These are phyloP conservation scores for Agrilus mali DNA, from an alignment of 2,888 invertebrate species.

Conservation along the genomic window DNA sequence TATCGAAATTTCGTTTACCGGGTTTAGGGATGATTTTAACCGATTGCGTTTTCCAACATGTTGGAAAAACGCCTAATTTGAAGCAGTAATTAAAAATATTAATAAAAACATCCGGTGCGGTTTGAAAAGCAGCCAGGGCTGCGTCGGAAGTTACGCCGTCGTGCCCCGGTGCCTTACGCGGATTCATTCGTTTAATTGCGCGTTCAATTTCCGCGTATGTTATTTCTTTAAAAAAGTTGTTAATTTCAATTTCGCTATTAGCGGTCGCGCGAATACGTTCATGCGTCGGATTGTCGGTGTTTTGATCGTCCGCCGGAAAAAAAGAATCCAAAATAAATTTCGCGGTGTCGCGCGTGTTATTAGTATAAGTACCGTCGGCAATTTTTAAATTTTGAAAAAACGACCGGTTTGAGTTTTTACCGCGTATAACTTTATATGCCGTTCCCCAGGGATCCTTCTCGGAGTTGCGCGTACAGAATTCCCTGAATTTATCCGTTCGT, in stretches of 20 bases:
- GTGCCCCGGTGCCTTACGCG: conserved; percentile 2
- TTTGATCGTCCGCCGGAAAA: conserved; percentile 4
- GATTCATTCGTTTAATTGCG: not conserved
- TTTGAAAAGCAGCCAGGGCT: not conserved
- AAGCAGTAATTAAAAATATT: conserved; percentile 5
- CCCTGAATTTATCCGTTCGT: conserved; percentile 2
- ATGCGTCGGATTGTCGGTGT: not conserved
- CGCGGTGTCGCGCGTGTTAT: not conserved
- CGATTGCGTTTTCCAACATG: conserved; percentile 3
- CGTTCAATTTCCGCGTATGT: not conserved
- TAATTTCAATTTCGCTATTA: too few relatives aligned
- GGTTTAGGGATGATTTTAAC: conserved; percentile 3
- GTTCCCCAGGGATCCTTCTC: conserved; percentile 7
- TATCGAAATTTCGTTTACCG: not conserved
- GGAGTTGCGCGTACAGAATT: conserved; percentile 2
- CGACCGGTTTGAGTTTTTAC: not conserved
- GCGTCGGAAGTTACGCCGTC: conserved; percentile 6
- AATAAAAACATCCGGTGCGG: not conserved
- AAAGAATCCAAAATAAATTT: not conserved
- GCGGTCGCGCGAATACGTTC: not conserved
- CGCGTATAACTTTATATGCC: conserved; percentile 2
- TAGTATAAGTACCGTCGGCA: conserved; percentile 1
- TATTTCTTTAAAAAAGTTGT: not conserved
- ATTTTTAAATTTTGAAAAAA: not conserved
- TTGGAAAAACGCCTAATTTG: conserved; percentile 3